phyloP scores from a whole-genome alignment of 2,797 vertebrate species.

The Helostoma temminkii region DNA sequence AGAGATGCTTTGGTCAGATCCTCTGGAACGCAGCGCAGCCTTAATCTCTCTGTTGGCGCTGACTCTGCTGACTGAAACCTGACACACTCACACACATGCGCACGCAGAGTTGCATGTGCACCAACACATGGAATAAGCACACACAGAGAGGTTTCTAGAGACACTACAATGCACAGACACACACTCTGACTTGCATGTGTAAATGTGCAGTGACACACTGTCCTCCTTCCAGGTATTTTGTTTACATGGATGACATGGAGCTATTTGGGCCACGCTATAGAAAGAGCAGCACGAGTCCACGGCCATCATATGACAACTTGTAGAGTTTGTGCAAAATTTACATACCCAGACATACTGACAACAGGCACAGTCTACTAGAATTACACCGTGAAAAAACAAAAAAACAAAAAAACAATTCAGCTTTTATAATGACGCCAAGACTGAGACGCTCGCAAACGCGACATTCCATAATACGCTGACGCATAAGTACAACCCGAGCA shows the following conservation, averaged over 20 bases:
- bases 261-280: slow-evolving; percentile 39
- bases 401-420: slow-evolving; percentile 35
- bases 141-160: slow-evolving; percentile 26
- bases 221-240: slow-evolving; percentile 58
- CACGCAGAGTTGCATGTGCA: slow-evolving; percentile 31
- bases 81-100: slow-evolving; percentile 55
- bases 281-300: slow-evolving; percentile 33
- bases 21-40: slow-evolving; percentile 56
- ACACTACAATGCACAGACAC: slow-evolving; percentile 18
- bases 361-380: slow-evolving; percentile 1
- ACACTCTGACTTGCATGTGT: slow-evolving; percentile 19
- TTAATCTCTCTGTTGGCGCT: slow-evolving; percentile 68
- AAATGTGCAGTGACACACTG: slow-evolving; percentile 42
- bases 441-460: slow-evolving; percentile 10
- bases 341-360: slow-evolving; percentile 10
- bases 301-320: slow-evolving; percentile 4
- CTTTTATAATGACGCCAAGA: slow-evolving; percentile 33
- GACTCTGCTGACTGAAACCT: slow-evolving; percentile 67
- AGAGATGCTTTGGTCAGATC: slow-evolving; percentile 61
- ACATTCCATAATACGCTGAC: slow-evolving; percentile 30
- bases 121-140: slow-evolving; percentile 29
- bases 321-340: not conserved
- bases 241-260: slow-evolving; percentile 60
- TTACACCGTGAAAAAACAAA: not conserved
- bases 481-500: slow-evolving; percentile 19